Percentiles rank a stretch among this genome's conserved stretches.
phyloP scores from a whole-genome alignment of 2,113 vertebrate species.

The Physeter macrocephalus region DNA sequence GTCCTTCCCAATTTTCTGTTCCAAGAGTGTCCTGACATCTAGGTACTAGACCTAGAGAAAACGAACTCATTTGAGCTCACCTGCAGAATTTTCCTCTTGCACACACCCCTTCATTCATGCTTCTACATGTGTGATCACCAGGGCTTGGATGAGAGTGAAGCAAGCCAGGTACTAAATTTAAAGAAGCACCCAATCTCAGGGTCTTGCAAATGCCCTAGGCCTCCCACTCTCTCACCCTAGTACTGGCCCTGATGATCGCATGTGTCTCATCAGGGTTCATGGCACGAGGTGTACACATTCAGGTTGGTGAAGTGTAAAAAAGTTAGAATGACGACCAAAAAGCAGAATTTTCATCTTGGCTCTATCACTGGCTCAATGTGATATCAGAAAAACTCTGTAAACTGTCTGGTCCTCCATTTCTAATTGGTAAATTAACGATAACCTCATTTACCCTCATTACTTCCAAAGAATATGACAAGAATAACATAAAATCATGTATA shows the following conservation, averaged over 20 bases:
- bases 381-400: background rate
- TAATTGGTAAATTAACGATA: constrained; percentile 17
- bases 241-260: background rate
- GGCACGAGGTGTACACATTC: background rate
- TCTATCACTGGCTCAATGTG: background rate
- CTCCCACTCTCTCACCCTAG: background rate
- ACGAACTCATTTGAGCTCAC: background rate
- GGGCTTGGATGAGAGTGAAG: background rate
- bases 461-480: background rate
- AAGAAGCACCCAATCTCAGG: background rate
- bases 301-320: background rate
- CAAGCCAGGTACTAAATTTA: background rate
- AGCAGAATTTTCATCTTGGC: background rate
- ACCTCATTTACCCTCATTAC: background rate
- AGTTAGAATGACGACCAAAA: background rate
- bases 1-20: background rate
- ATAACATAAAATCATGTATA: background rate
- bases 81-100: background rate
- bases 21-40: background rate
- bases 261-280: background rate
- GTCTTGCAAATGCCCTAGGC: background rate
- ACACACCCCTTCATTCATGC: background rate
- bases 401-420: background rate
- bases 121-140: background rate
- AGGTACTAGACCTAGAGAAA: background rate